Evolutionary conservation across 2,797 vertebrate genomes (phyloP).

Genomic region (Chrosomus eos): DNA sequence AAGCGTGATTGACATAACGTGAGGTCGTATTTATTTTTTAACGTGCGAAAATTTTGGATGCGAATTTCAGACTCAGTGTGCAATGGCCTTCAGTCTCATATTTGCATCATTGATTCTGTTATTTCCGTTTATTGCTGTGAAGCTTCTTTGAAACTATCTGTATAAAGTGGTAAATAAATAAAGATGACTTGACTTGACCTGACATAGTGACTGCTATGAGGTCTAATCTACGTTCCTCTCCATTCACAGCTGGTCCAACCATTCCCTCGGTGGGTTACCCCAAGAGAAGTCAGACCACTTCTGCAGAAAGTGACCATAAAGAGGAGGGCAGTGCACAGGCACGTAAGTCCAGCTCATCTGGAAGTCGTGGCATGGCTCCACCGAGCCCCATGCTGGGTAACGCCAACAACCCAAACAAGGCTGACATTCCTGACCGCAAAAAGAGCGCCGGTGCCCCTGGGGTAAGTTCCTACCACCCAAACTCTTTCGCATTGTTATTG

Average conservation of each 20-base stretch:
- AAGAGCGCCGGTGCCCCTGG: slow-evolving; percentile 81
- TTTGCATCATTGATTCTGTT: not conserved
- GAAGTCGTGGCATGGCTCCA: slow-evolving; percentile 82
- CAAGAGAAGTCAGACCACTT: slow-evolving; percentile 86
- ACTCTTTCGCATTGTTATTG: not conserved
- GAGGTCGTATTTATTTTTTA: too few relatives aligned
- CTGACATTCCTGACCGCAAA: slow-evolving; percentile 90
- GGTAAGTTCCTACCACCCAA: slow-evolving; percentile 74
- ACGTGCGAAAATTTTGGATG: too few relatives aligned
- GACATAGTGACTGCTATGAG: not conserved
- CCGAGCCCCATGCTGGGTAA: slow-evolving; percentile 88
- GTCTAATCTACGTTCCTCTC: not conserved
- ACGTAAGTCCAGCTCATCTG: slow-evolving; percentile 78
- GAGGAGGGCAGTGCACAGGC: slow-evolving; percentile 81
- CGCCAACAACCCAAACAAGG: slow-evolving; percentile 90
- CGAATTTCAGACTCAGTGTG: too few relatives aligned
- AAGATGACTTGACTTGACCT: not conserved
- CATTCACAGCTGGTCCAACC: slow-evolving; percentile 82
- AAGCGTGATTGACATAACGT: too few relatives aligned
- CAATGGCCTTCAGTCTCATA: too few relatives aligned
- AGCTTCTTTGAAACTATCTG: not conserved
- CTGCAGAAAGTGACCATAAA: slow-evolving; percentile 79
- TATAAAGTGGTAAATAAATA: not conserved
- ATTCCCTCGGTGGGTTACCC: slow-evolving; percentile 83
- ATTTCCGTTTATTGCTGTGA: not conserved